Conservation (phyloP, 2,113 vertebrate species). For the Mormoops blainvillei region DNA sequence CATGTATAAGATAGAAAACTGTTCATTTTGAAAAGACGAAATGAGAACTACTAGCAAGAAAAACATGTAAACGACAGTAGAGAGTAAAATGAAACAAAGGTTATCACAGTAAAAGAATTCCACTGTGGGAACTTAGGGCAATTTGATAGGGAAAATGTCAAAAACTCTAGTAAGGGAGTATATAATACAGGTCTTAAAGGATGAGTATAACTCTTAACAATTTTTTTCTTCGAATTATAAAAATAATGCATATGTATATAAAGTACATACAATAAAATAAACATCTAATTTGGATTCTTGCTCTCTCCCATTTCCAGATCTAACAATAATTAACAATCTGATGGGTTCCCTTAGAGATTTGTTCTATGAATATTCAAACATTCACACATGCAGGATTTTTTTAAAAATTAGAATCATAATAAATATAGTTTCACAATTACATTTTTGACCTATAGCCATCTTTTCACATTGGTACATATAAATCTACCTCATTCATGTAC, state of each 20-base stretch:
- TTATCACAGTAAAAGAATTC: background rate
- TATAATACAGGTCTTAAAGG: background rate
- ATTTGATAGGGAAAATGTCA: background rate
- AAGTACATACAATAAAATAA: slow-evolving; percentile 9
- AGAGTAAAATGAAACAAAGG: slow-evolving; percentile 9
- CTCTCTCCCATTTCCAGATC: background rate
- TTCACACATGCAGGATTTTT: background rate
- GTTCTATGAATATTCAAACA: background rate
- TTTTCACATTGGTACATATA: background rate
- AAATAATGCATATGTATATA: background rate
- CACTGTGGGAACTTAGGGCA: background rate
- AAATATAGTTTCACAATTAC: background rate
- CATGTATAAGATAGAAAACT: background rate
- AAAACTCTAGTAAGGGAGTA: background rate
- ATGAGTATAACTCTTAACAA: background rate
- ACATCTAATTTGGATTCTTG: background rate
- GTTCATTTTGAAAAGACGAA: slow-evolving; percentile 12
- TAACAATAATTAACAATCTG: background rate
- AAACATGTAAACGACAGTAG: background rate
- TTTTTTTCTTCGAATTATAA: background rate
- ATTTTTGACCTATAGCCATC: background rate
- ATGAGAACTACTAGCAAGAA: background rate
- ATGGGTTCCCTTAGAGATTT: background rate
- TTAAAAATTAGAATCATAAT: background rate
- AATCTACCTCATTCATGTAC: background rate